phyloP scores from a whole-genome alignment of 1,140 invertebrate genomes.

The Rhizoglyphus robini region DNA sequence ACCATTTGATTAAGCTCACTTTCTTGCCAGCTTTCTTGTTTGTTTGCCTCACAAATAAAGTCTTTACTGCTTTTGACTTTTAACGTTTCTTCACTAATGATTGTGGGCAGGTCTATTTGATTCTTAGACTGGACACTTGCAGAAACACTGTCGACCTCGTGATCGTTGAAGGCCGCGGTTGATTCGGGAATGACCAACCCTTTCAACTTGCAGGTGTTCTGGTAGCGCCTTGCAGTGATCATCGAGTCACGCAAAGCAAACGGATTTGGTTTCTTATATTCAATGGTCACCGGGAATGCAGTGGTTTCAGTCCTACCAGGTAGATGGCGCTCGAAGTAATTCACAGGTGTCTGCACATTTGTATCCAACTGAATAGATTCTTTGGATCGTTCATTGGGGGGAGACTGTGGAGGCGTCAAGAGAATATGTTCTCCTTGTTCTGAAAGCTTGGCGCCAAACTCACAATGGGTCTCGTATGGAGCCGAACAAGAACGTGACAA shows the following conservation, averaged over 20 bases:
- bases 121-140: conserved; percentile 3
- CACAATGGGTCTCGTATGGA: background rate
- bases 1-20: background rate
- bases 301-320: background rate
- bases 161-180: conserved; percentile 11
- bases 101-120: conserved; percentile 13
- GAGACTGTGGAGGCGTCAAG: background rate
- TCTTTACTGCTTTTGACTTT: conserved; percentile 4
- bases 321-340: too few species aligned
- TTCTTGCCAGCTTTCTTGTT: background rate
- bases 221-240: conserved; percentile 59
- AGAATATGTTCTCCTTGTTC: background rate
- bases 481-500: conserved; percentile 9
- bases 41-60: too few species aligned
- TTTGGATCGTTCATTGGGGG: background rate
- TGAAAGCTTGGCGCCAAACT: background rate
- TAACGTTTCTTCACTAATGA: conserved; percentile 7
- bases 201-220: conserved; percentile 62
- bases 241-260: conserved; percentile 30
- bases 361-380: background rate
- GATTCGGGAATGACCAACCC: conserved; percentile 68
- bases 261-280: background rate
- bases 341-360: too few species aligned
- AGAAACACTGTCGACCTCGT: conserved; percentile 9
- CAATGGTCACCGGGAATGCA: background rate